Evolutionary conservation across 1,140 invertebrate genomes (phyloP).

Genomic region (Aphelinus certus): DNA sequence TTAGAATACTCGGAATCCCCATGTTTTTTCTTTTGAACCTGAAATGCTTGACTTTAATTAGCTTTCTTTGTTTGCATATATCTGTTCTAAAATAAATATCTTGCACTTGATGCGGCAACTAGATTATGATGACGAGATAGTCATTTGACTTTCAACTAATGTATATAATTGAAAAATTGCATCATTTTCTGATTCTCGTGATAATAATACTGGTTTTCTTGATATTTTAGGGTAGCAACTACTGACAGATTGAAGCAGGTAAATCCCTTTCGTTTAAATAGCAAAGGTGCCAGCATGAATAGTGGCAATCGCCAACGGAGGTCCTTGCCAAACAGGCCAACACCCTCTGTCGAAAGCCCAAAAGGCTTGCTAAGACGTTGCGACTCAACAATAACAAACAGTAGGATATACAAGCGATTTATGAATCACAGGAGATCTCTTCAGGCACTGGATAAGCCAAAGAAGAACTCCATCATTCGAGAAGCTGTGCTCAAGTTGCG

Average conservation of each 20-base stretch:
- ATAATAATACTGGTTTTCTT: slow-evolving; percentile 14
- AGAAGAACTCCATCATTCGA: slow-evolving; percentile 56
- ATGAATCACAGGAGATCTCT: background rate
- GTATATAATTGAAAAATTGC: slow-evolving; percentile 6
- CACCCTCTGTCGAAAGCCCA: slow-evolving; percentile 43
- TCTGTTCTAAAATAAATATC: background rate
- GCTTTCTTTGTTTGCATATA: too few species aligned
- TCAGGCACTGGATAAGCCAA: slow-evolving; percentile 48
- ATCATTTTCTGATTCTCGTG: slow-evolving; percentile 6
- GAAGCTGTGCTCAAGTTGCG: slow-evolving; percentile 60
- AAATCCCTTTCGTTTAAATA: slow-evolving; percentile 55
- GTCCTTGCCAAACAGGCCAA: slow-evolving; percentile 52
- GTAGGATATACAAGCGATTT: slow-evolving; percentile 53
- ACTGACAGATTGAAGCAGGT: slow-evolving; percentile 48
- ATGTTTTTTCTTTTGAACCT: background rate
- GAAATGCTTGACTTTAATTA: too few species aligned
- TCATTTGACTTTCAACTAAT: background rate
- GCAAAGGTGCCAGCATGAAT: slow-evolving; percentile 45
- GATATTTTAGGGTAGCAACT: slow-evolving; percentile 45
- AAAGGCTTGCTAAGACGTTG: slow-evolving; percentile 49
- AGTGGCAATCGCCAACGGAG: slow-evolving; percentile 51
- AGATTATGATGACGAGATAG: too few species aligned
- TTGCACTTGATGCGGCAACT: too few species aligned
- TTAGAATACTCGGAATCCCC: background rate
- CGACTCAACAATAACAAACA: slow-evolving; percentile 54